Evolutionary conservation across 1,140 invertebrate species (phyloP), one percentile per base, ranked within the genome.

Genomic region (Cecropterus lyciades): DNA sequence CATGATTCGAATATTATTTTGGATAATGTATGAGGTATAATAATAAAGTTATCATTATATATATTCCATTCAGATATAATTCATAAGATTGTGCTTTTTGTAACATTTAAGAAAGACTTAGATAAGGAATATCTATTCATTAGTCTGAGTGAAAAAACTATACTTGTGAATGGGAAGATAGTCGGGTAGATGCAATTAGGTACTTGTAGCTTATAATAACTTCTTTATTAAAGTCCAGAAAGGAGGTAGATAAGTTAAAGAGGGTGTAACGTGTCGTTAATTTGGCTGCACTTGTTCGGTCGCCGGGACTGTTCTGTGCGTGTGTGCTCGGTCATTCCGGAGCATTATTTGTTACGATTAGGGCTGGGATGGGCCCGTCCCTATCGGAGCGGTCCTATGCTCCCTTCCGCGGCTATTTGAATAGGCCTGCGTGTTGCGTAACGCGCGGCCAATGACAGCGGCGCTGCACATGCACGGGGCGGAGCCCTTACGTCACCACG

Each of bases 381-480:
- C 81, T 87, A 82, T 79, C 79, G 79, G 68, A 69, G 71, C 69
- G 70, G 84, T 83, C 84, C 84, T 85, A 72, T 77, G 85, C 78
- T 87, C 85, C 85, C 87, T 89, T 87, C 87, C 78, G 82, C 73
- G 70, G 68, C 70, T 85, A 82, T 87, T 89, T 89, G 85, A 89
- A 84, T 89, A 89, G 81, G 85, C 82, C 78, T 77, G 79, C 69
- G 72, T 67, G 84, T 89, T 91, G 88, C 88, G 88, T 91, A 91
- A 91, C 85, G 62, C 84, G 85, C 85, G 87, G 88, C 88, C 88
- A 91, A 91, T 91, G 88, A 88, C 85, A 82, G 85, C 78, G 79
- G 30, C 79, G 78, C 60, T 88, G 88, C 85, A 89, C 79, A 86
- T 88, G 85, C 87, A 87, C 77, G 84, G 85, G 88, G 88, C 88